Evolutionary conservation across 2,888 invertebrate species (phyloP).

Genomic region (Platycheirus albimanus): DNA sequence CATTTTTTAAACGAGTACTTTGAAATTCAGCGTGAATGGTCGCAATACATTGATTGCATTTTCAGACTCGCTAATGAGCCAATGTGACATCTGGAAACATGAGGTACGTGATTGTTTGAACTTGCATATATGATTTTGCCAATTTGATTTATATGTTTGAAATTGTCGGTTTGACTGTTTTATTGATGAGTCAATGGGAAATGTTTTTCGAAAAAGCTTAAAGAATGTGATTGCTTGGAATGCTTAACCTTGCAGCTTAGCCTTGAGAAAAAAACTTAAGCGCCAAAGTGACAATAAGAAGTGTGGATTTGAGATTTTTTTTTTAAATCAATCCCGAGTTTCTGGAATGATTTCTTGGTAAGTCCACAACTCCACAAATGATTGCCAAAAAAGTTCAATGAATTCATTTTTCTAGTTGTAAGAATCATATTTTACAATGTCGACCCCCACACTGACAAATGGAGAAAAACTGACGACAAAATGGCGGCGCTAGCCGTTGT

Average conservation of each 20-base stretch:
- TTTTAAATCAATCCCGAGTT: too few species aligned
- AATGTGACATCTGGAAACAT: constrained; percentile 69
- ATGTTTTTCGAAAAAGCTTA: neutral
- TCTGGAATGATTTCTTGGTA: too few species aligned
- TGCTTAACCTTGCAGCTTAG: neutral
- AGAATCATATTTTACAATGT: too few species aligned
- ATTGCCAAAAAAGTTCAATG: too few species aligned
- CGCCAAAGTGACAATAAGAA: too few species aligned
- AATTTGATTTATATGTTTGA: constrained; percentile 54
- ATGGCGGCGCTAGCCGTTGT: too few species aligned
- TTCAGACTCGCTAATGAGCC: constrained; percentile 58
- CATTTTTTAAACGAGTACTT: constrained; percentile 35
- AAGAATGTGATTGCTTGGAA: neutral
- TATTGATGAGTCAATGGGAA: constrained; percentile 45
- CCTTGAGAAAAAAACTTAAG: too few species aligned
- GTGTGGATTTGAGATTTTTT: too few species aligned
- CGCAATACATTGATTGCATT: constrained; percentile 66
- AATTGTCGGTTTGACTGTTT: constrained; percentile 14
- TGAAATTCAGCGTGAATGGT: constrained; percentile 51
- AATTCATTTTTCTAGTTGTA: too few species aligned
- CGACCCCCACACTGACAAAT: too few species aligned
- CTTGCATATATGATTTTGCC: constrained; percentile 55
- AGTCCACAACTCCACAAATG: too few species aligned
- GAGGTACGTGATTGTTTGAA: constrained; percentile 62
- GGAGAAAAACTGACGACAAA: too few species aligned